Evolutionary conservation across 2,888 invertebrate genomes (phyloP).

Genomic region (Nemapogon koenigi): DNA sequence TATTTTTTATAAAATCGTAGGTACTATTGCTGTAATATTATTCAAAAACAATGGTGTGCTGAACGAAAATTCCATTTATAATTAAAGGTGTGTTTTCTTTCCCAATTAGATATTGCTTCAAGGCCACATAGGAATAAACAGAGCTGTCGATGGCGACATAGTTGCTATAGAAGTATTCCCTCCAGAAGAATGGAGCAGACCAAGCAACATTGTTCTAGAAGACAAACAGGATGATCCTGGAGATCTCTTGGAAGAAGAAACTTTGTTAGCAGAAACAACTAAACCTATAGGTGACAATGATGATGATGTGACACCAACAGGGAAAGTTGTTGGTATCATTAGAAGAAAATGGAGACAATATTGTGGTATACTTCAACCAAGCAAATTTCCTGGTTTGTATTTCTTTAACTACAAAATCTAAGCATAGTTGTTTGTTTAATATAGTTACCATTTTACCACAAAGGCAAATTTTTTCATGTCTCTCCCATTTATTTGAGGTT

Average conservation of each 20-base stretch:
- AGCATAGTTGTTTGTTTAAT: no score
- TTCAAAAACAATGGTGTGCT: neutral
- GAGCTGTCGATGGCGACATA: slow-evolving; percentile 93
- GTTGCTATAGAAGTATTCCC: slow-evolving; percentile 92
- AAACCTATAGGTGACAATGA: slow-evolving; percentile 27
- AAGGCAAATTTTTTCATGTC: no score
- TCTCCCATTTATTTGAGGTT: no score
- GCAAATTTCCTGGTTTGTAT: slow-evolving; percentile 67
- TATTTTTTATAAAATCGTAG: neutral
- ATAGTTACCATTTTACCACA: no score
- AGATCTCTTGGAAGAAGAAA: slow-evolving; percentile 69
- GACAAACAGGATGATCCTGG: slow-evolving; percentile 77
- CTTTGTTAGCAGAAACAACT: slow-evolving; percentile 35
- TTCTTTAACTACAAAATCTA: no score
- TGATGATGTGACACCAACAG: slow-evolving; percentile 53
- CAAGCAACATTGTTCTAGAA: slow-evolving; percentile 84
- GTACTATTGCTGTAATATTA: neutral
- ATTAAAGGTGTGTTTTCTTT: neutral
- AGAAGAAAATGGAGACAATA: slow-evolving; percentile 97
- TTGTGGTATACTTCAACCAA: slow-evolving; percentile 91
- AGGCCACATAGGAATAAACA: slow-evolving; percentile 85
- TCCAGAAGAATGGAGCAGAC: slow-evolving; percentile 88
- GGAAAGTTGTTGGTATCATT: slow-evolving; percentile 86
- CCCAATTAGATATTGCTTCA: slow-evolving; percentile 81
- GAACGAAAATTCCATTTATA: neutral